These are phyloP conservation scores for Clistopyga incitator DNA, from an alignment of 2,888 invertebrate genomes.

Conservation along the genomic window DNA sequence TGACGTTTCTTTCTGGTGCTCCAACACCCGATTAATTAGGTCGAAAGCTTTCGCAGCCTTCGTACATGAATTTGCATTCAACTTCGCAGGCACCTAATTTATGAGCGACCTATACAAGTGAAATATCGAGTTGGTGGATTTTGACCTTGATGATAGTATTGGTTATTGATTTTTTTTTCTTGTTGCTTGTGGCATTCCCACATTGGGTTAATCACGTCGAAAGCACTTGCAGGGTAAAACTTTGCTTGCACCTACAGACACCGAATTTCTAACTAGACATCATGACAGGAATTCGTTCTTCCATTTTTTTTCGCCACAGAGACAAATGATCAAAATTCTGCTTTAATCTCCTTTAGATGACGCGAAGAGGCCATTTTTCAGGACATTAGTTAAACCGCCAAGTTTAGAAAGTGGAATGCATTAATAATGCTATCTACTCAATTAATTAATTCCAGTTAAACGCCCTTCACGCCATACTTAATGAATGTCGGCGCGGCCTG, in stretches of 20 bases:
- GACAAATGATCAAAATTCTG: too few relatives aligned
- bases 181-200: too few relatives aligned
- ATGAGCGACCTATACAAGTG: too few relatives aligned
- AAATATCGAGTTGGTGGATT: neutral
- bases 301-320: too few relatives aligned
- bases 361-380: neutral
- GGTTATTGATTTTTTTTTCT: too few relatives aligned
- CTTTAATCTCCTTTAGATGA: neutral
- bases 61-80: too few relatives aligned
- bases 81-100: too few relatives aligned
- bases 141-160: neutral
- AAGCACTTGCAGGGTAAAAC: too few relatives aligned
- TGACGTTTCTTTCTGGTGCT: neutral
- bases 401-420: neutral
- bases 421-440: neutral
- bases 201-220: too few relatives aligned
- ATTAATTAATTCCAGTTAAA: neutral
- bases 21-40: neutral
- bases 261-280: too few relatives aligned
- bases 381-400: neutral
- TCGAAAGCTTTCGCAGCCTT: neutral
- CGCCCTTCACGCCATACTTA: neutral
- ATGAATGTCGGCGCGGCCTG: neutral
- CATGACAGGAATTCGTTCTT: too few relatives aligned
- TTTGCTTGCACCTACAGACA: too few relatives aligned